These are phyloP conservation scores for Cacatua alba DNA, from an alignment of 2,113 vertebrate species.

Conservation along the genomic window DNA sequence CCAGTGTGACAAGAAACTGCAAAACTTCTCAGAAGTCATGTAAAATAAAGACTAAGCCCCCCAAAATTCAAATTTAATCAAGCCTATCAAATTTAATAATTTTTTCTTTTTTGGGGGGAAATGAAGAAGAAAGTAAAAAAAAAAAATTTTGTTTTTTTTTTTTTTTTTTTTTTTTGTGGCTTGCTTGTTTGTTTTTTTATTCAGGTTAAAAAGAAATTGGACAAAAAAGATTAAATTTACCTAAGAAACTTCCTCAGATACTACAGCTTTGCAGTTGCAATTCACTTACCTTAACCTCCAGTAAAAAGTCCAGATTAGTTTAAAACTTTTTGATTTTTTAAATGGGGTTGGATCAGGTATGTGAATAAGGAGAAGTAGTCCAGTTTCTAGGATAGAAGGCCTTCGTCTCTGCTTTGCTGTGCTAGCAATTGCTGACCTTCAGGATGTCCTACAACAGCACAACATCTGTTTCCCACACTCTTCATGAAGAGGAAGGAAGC, in stretches of 20 bases:
- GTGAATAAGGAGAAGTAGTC: not conserved
- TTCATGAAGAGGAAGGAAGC: not conserved
- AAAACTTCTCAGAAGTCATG: not conserved
- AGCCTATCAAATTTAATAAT: not conserved
- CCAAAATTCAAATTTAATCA: not conserved
- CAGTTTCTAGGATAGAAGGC: not conserved
- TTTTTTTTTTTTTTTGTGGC: not conserved
- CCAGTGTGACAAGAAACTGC: not conserved
- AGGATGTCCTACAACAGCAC: not conserved
- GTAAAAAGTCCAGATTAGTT: not conserved
- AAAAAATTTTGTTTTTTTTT: not conserved
- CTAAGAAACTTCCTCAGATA: not conserved
- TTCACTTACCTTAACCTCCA: not conserved
- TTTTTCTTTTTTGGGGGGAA: not conserved
- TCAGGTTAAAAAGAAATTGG: not conserved
- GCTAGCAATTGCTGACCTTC: not conserved
- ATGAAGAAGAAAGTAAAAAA: accelerated
- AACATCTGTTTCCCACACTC: not conserved
- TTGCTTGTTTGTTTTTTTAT: not conserved
- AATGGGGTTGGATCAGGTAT: not conserved
- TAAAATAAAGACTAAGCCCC: not conserved
- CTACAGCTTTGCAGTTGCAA: not conserved
- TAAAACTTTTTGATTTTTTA: not conserved
- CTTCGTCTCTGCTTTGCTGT: not conserved
- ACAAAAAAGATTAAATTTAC: not conserved